These are phyloP conservation scores for Medauroidea extradentata DNA, from an alignment of 1,140 invertebrate genomes.

Conservation along the genomic window DNA sequence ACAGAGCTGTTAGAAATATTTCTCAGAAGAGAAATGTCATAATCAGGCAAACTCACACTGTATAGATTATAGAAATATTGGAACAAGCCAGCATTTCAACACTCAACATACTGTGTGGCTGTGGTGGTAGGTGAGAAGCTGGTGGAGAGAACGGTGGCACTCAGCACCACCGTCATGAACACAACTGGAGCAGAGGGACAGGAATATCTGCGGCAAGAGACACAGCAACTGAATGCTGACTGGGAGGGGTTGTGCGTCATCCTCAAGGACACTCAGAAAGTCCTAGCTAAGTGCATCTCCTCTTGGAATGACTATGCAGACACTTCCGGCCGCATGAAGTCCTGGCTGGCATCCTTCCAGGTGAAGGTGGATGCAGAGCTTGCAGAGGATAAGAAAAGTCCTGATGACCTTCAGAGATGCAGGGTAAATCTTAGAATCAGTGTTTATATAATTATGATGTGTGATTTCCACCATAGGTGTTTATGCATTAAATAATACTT, in stretches of 20 bases:
- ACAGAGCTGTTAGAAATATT: too few species aligned
- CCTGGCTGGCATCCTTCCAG: conserved; percentile 73
- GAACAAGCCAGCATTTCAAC: too few species aligned
- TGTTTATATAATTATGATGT: too few species aligned
- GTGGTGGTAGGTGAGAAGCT: conserved; percentile 61
- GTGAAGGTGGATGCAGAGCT: conserved; percentile 60
- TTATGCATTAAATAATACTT: too few species aligned
- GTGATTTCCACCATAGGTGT: too few species aligned
- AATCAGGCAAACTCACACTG: too few species aligned
- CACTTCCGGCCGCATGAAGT: conserved; percentile 68
- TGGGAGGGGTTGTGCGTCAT: conserved; percentile 83
- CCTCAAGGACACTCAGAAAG: conserved; percentile 71
- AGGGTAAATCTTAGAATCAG: too few species aligned
- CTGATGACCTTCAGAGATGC: conserved; percentile 72
- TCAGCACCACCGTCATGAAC: conserved; percentile 72
- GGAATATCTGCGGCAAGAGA: conserved; percentile 77
- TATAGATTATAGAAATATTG: too few species aligned
- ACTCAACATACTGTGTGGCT: background rate
- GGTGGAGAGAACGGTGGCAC: conserved; percentile 66
- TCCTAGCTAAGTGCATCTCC: conserved; percentile 72
- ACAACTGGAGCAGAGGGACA: conserved; percentile 83
- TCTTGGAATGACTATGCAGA: conserved; percentile 83
- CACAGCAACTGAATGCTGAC: conserved; percentile 76
- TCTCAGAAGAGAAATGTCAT: too few species aligned
- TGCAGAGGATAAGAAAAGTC: conserved; percentile 71